Percentiles rank a stretch among this genome's conserved stretches.
These are phyloP conservation scores for Bombus fervidus DNA, from an alignment of 1,140 invertebrate species.

Conservation along the genomic window DNA sequence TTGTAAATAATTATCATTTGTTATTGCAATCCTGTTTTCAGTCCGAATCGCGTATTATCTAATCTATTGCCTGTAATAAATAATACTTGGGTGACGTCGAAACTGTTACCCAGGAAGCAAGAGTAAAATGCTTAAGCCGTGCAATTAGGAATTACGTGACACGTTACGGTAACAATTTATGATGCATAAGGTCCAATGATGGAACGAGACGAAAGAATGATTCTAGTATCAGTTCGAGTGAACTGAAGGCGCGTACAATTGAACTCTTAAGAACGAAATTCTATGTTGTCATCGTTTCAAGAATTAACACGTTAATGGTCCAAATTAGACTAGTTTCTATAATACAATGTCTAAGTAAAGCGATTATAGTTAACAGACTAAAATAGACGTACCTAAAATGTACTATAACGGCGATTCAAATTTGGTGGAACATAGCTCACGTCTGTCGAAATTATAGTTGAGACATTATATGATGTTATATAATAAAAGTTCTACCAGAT, in stretches of 20 bases:
- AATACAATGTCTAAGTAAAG: neutral
- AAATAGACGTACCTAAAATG: neutral
- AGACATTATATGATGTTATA: too few relatives aligned
- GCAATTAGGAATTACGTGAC: constrained; percentile 9
- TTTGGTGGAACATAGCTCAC: neutral
- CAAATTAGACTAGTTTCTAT: neutral
- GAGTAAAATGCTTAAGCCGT: neutral
- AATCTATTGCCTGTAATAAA: neutral
- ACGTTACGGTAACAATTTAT: neutral
- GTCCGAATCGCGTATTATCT: neutral
- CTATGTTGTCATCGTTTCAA: neutral
- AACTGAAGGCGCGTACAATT: neutral
- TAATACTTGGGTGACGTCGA: neutral
- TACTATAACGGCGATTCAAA: neutral
- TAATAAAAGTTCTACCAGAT: neutral
- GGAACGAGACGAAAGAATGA: neutral
- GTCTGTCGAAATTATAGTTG: neutral
- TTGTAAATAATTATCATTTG: constrained; percentile 36
- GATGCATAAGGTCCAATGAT: neutral
- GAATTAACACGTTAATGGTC: neutral
- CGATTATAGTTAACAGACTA: neutral
- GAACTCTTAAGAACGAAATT: neutral
- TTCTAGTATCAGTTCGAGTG: neutral
- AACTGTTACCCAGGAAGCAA: neutral
- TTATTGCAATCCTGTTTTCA: neutral